Evolutionary conservation across 2,797 vertebrate genomes (phyloP), one percentile per base, ranked within the genome.

Genomic region (Phataginus tricuspis): DNA sequence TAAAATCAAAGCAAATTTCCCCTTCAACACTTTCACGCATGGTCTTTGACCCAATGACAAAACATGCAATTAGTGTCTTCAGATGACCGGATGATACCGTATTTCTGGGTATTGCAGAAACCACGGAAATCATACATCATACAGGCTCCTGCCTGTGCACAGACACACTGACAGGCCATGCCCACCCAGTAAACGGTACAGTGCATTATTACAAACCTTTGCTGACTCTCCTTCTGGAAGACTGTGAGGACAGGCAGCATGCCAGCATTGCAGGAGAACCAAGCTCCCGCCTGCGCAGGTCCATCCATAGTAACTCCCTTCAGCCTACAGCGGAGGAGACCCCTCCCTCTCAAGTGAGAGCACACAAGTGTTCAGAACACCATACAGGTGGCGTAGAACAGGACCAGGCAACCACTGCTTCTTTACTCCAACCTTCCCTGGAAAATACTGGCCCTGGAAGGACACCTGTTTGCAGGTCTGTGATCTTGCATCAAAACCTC

Each of bases 141-240:
- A 53, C 86, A 16, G 78, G 37, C 51, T 59, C 45, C 92, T 59
- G 7, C 12, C 75, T 68, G 0, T 16, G 61, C 75, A 59, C 80
- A 86, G 91, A 79, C 59, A 80, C 57, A 78, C 7, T 0, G 5
- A 61, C 86, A 57, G 37, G 89, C 78, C 69, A 42, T 1, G 0
- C 86, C 45, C 45, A 45, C 64, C 49, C 31, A 11, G 66, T 39
- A 57, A 66, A 64, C 15, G 21, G 27, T 1, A 11, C 78, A 10
- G 53, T 89, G 39, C 69, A 84, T 92, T 55, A 92, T 19, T 78
- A 95, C 49, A 96, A 63, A 91, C 37, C 66, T 93, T 37, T 88
- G 53, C 74, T 79, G 82, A 83, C 34, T 3, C 61, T 71, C 37
- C 53, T 88, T 25, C 61, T 68, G 31, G 63, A 69, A 79, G 42